These are phyloP conservation scores for Ciconia stormi DNA, from an alignment of 2,113 vertebrate genomes.

Conservation along the genomic window DNA sequence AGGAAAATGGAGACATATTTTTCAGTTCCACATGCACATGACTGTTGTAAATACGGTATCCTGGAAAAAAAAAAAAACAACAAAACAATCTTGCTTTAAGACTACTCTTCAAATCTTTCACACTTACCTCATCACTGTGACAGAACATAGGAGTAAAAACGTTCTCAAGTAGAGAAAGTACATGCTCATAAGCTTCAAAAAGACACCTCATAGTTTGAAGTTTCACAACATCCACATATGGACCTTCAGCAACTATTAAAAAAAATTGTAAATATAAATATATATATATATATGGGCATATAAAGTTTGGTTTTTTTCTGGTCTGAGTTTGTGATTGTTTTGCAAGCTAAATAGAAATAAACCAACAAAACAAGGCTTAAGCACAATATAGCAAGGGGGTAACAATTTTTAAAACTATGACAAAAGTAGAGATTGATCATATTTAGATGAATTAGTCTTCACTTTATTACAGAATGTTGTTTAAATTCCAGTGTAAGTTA, in stretches of 20 bases:
- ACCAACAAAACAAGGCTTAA: not conserved
- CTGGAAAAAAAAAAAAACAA: not conserved
- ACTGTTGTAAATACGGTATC: not conserved
- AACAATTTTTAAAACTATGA: not conserved
- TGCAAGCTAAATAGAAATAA: not conserved
- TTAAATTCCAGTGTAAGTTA: not conserved
- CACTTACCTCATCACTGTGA: conserved; percentile 92
- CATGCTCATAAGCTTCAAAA: conserved; percentile 96
- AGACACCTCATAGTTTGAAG: conserved; percentile 92
- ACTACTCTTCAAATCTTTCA: not conserved
- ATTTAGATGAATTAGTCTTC: not conserved
- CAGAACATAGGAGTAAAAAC: conserved; percentile 98
- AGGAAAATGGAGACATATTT: not conserved
- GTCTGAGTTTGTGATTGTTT: not conserved
- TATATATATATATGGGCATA: not conserved
- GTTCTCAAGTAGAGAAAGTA: conserved; percentile 90
- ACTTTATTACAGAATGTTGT: not conserved
- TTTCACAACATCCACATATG: conserved; percentile 87
- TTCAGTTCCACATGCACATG: not conserved
- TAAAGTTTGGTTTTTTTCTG: not conserved
- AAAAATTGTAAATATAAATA: not conserved
- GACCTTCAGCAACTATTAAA: conserved; percentile 84
- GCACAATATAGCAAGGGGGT: not conserved
- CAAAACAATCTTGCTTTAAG: not conserved
- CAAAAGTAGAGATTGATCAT: not conserved